phyloP scores from a whole-genome alignment of 2,797 vertebrate species.

The Okamejei kenojei region DNA sequence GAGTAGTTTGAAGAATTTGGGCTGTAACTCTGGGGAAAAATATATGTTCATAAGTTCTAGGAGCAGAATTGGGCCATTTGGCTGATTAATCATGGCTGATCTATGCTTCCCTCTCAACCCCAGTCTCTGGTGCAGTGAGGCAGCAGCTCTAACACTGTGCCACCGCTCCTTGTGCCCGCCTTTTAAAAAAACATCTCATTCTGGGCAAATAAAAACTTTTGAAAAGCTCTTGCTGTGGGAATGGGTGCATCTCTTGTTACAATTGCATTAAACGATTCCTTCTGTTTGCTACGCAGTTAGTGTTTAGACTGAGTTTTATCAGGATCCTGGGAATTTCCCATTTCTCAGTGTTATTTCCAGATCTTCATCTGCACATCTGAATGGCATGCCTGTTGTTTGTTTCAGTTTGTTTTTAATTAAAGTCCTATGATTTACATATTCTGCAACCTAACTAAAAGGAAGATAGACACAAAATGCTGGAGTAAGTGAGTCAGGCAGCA shows the following conservation, averaged over 20 bases:
- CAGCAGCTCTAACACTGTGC: too few species aligned
- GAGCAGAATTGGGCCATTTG: too few species aligned
- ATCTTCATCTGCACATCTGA: neutral
- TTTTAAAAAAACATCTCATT: neutral
- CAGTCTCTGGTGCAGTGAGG: neutral
- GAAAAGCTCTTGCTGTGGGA: neutral
- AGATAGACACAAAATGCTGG: too few species aligned
- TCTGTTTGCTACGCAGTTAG: neutral
- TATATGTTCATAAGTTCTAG: neutral
- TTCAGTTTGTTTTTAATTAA: neutral
- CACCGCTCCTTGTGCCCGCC: too few species aligned
- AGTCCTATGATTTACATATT: neutral
- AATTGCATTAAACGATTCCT: neutral
- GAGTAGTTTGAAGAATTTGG: neutral
- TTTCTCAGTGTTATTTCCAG: neutral
- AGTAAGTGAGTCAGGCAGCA: too few species aligned
- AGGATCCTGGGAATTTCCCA: constrained; percentile 11
- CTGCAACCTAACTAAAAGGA: neutral
- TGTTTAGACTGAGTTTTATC: constrained; percentile 4
- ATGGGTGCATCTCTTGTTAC: neutral
- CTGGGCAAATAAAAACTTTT: neutral
- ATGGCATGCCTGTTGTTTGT: neutral
- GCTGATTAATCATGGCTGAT: too few species aligned
- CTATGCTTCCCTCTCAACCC: neutral
- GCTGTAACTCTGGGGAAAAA: neutral